phyloP scores from a whole-genome alignment of 2,888 invertebrate genomes.

The Ferdinandea cuprea region DNA sequence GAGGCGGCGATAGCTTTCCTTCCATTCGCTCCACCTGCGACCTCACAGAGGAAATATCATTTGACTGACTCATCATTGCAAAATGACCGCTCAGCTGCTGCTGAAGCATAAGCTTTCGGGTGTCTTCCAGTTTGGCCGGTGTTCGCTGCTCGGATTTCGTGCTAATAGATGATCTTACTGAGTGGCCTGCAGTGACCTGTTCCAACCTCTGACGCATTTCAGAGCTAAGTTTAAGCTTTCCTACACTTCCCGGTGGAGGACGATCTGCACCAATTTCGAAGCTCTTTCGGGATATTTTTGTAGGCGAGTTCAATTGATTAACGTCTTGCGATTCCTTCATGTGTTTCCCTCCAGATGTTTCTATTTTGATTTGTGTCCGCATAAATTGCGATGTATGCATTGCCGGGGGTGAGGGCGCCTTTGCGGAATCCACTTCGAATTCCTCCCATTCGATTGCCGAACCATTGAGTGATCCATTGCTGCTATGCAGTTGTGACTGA shows the following conservation, averaged over 20 bases:
- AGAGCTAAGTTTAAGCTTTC: constrained; percentile 94
- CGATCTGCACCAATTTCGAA: constrained; percentile 92
- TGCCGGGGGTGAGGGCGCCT: constrained; percentile 79
- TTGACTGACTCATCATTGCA: constrained; percentile 76
- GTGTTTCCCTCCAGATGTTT: constrained; percentile 76
- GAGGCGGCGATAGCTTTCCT: constrained; percentile 84
- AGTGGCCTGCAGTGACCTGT: constrained; percentile 94
- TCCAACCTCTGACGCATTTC: constrained; percentile 96
- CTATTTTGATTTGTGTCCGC: constrained; percentile 79
- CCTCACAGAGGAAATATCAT: constrained; percentile 82
- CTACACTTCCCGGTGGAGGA: constrained; percentile 93
- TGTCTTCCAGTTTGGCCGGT: constrained; percentile 92
- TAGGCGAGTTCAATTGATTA: constrained; percentile 30
- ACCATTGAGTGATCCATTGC: constrained; percentile 80
- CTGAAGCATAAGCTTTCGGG: constrained; percentile 92
- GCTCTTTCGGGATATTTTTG: constrained; percentile 84
- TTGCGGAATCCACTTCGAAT: constrained; percentile 88
- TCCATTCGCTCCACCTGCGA: constrained; percentile 86
- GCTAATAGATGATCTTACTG: constrained; percentile 90
- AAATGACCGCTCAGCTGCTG: constrained; percentile 89
- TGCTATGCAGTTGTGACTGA: constrained; percentile 84
- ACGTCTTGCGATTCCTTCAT: constrained; percentile 39
- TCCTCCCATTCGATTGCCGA: constrained; percentile 92
- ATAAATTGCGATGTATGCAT: constrained; percentile 77
- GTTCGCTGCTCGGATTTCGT: constrained; percentile 88